Conservation (phyloP, 2,113 vertebrate genomes). For the Peucedramus taeniatus region DNA sequence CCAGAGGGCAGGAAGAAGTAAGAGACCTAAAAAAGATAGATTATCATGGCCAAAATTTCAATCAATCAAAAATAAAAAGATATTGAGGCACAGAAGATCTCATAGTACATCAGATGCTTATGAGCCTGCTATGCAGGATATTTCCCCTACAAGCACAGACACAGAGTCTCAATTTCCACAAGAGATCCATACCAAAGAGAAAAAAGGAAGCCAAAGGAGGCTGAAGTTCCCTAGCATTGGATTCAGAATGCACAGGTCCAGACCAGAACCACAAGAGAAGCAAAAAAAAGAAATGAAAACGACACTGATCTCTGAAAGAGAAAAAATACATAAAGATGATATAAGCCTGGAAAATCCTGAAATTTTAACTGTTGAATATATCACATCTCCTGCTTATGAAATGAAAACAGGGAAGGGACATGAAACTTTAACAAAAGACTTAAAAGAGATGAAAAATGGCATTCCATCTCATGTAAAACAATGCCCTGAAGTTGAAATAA, state of each 20-base stretch:
- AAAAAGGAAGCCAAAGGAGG: constrained; percentile 36
- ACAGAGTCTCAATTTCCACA: constrained; percentile 53
- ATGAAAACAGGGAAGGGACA: background rate
- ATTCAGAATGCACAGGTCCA: constrained; percentile 57
- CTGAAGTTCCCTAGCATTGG: constrained; percentile 61
- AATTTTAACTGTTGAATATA: constrained; percentile 23
- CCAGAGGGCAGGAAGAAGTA: constrained; percentile 51
- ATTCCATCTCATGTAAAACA: background rate
- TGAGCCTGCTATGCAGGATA: constrained; percentile 27
- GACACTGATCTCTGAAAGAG: constrained; percentile 2
- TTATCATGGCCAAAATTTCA: constrained; percentile 80
- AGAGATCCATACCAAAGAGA: background rate
- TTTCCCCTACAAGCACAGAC: constrained; percentile 68
- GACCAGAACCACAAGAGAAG: constrained; percentile 40
- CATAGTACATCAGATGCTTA: constrained; percentile 76
- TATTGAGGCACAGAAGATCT: constrained; percentile 68
- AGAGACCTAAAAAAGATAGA: constrained; percentile 68
- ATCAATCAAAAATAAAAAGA: constrained; percentile 53
- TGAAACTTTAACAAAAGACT: background rate
- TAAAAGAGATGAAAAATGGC: constrained; percentile 18
- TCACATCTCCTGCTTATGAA: background rate
- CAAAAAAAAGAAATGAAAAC: constrained; percentile 44
- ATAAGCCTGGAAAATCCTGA: background rate
- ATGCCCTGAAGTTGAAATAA: constrained; percentile 65
- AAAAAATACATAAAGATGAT: background rate